Conservation (phyloP, 2,888 invertebrate genomes). For the Sarcophaga carnaria region DNA sequence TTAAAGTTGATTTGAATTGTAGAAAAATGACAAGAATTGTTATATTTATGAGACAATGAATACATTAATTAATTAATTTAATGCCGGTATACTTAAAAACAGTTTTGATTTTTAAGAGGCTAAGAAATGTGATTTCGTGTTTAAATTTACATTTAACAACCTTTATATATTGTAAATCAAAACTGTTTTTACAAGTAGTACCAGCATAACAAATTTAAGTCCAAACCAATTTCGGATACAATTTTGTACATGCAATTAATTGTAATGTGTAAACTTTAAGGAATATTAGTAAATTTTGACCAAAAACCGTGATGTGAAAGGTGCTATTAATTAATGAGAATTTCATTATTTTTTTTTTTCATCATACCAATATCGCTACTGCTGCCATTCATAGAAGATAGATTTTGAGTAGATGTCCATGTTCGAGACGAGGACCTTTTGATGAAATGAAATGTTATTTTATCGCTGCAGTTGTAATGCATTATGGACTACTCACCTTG, state of each 20-base stretch:
- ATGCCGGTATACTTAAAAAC: not conserved
- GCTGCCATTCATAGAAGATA: conserved; percentile 80
- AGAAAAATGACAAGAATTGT: conserved; percentile 47
- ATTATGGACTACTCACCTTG: conserved; percentile 81
- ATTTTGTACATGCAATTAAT: conserved; percentile 25
- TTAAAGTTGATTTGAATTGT: conserved; percentile 44
- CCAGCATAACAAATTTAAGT: not conserved
- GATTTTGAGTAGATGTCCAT: conserved; percentile 91
- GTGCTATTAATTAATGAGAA: not conserved
- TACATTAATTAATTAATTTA: conserved; percentile 19
- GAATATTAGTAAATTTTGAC: conserved; percentile 49
- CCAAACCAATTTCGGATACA: conserved; percentile 28
- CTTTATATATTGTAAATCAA: too few species aligned
- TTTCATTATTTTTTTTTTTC: not conserved
- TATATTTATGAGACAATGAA: conserved; percentile 26
- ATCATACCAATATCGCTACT: conserved; percentile 80
- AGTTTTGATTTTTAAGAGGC: not conserved
- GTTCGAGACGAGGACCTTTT: conserved; percentile 83
- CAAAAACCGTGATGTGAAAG: not conserved
- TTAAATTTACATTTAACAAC: too few species aligned
- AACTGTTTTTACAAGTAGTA: too few species aligned
- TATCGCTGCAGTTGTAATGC: not conserved
- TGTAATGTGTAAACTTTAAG: not conserved
- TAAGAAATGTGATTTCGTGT: too few species aligned
- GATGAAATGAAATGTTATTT: not conserved